Conservation (phyloP, 2,888 invertebrate genomes). For the Aelia acuminata region DNA sequence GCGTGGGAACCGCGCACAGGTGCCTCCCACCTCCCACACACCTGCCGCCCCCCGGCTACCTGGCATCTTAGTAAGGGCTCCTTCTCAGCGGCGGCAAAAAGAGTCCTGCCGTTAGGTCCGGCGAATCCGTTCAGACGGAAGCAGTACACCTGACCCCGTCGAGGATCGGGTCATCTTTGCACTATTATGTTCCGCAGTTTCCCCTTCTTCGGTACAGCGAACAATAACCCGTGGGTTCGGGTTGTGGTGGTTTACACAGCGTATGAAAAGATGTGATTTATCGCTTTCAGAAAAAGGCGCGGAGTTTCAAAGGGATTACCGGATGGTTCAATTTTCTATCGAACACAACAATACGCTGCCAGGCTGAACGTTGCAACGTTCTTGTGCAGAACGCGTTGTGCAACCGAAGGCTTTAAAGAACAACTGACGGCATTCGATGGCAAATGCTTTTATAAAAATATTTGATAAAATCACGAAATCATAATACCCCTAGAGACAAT, state of each 20-base stretch:
- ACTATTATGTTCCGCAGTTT: slow-evolving; percentile 9
- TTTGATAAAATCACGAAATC: too few species aligned
- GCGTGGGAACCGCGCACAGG: slow-evolving; percentile 12
- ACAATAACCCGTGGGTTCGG: slow-evolving; percentile 2
- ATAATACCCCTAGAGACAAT: too few species aligned
- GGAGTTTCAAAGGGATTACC: not conserved
- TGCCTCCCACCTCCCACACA: not conserved
- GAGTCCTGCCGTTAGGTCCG: slow-evolving; percentile 17
- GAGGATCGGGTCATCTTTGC: slow-evolving; percentile 3
- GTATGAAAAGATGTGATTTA: slow-evolving; percentile 17
- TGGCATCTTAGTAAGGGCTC: not conserved
- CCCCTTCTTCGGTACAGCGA: not conserved
- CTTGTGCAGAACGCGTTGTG: too few species aligned
- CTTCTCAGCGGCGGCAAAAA: not conserved
- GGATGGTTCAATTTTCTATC: not conserved
- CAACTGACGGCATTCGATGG: too few species aligned
- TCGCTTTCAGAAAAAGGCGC: not conserved
- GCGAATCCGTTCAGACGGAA: slow-evolving; percentile 27
- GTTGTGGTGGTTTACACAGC: not conserved
- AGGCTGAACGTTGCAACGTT: too few species aligned
- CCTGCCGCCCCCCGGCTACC: slow-evolving; percentile 30
- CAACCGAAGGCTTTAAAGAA: too few species aligned
- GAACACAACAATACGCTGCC: not conserved
- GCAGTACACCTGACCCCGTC: slow-evolving; percentile 34
- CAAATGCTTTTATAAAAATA: too few species aligned